Conservation (phyloP, 2,797 vertebrate genomes). For the Leptatherina wallacei region DNA sequence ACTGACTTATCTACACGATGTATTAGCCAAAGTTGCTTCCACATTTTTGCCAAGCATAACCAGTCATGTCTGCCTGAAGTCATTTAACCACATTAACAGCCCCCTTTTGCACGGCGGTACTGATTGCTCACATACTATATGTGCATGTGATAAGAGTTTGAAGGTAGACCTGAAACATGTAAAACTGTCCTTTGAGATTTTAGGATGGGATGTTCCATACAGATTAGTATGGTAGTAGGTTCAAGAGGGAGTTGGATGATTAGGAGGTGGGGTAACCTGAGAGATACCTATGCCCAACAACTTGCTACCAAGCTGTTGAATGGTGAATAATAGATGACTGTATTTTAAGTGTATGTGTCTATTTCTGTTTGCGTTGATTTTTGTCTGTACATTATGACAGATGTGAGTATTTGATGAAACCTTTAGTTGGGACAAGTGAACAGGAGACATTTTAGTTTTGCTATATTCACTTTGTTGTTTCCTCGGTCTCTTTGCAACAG, state of each 20-base stretch:
- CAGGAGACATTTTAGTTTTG: not conserved
- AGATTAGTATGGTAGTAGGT: conserved; percentile 5
- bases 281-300: conserved; percentile 43
- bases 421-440: not conserved
- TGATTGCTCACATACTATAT: not conserved
- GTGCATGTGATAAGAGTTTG: not conserved
- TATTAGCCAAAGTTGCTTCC: conserved; percentile 22
- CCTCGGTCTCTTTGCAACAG: conserved; percentile 22
- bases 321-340: conserved; percentile 76
- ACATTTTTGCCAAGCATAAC: conserved; percentile 9
- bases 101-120: too few relatives aligned
- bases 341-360: conserved; percentile 44
- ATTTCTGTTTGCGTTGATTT: conserved; percentile 17
- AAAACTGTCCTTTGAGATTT: not conserved
- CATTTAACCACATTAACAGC: not conserved
- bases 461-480: not conserved
- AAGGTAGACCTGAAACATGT: not conserved
- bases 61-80: not conserved
- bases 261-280: conserved; percentile 71
- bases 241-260: conserved; percentile 16
- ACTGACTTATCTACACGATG: conserved; percentile 3
- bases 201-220: conserved; percentile 10
- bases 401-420: conserved; percentile 35
- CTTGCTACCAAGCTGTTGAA: conserved; percentile 76
- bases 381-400: conserved; percentile 4